Conservation (phyloP, 1,140 invertebrate genomes). For the Danaus melanippus region DNA sequence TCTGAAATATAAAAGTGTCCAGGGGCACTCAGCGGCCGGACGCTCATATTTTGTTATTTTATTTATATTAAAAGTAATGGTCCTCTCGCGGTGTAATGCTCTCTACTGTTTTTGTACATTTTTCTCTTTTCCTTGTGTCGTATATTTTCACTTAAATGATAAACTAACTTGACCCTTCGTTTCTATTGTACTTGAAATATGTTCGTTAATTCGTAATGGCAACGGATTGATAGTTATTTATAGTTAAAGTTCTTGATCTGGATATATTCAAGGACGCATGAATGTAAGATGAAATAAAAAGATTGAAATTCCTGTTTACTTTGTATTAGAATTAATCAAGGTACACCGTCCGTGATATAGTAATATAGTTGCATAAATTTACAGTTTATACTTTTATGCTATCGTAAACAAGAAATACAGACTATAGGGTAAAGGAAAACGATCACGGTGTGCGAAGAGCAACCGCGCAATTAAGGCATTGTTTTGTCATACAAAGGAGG, state of each 20-base stretch:
- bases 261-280: too few species aligned
- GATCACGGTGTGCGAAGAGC: slow-evolving; percentile 16
- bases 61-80: slow-evolving; percentile 73
- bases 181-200: slow-evolving; percentile 25
- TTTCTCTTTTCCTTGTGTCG: slow-evolving; percentile 58
- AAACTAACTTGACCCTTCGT: slow-evolving; percentile 51
- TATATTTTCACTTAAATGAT: slow-evolving; percentile 71
- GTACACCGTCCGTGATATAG: slow-evolving; percentile 21
- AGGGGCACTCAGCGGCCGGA: slow-evolving; percentile 65
- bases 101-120: slow-evolving; percentile 61
- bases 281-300: too few species aligned
- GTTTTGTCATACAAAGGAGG: slow-evolving; percentile 38
- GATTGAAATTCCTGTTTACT: slow-evolving; percentile 15
- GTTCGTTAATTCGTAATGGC: too few species aligned
- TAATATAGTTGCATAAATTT: slow-evolving; percentile 44
- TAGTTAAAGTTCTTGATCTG: too few species aligned
- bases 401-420: slow-evolving; percentile 63
- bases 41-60: slow-evolving; percentile 72
- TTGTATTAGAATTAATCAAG: slow-evolving; percentile 1
- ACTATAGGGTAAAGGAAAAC: slow-evolving; percentile 15
- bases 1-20: slow-evolving; percentile 66
- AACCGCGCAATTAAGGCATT: slow-evolving; percentile 20
- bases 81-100: slow-evolving; percentile 57
- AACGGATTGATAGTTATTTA: too few species aligned
- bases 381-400: slow-evolving; percentile 55